Percentiles rank a stretch among this genome's conserved stretches.
Evolutionary conservation across 1,140 invertebrate species (phyloP).

Genomic region (Bombus pyrosoma): DNA sequence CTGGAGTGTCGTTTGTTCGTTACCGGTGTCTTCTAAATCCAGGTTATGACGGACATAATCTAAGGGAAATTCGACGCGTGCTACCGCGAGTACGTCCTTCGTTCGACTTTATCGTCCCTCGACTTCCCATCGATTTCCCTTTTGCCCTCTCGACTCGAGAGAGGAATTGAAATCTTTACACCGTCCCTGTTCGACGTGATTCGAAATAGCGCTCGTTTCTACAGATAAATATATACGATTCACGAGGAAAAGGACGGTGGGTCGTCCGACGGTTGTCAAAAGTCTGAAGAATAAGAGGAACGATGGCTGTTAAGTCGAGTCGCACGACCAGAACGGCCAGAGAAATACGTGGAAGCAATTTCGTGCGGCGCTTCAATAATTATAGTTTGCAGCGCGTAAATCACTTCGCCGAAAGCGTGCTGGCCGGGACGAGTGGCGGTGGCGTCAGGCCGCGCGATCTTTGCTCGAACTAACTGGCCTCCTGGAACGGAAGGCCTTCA

Average conservation of each 20-base stretch:
- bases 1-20: conserved; percentile 60
- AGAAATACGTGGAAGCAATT: conserved; percentile 64
- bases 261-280: background rate
- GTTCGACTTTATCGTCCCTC: conserved; percentile 12
- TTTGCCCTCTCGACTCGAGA: background rate
- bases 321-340: background rate
- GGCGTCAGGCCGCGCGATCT: conserved; percentile 39
- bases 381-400: conserved; percentile 69
- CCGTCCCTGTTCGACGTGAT: background rate
- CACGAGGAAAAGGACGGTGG: background rate
- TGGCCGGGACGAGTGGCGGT: background rate
- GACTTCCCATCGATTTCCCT: too few relatives aligned
- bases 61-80: conserved; percentile 51
- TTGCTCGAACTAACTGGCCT: conserved; percentile 65
- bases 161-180: conserved; percentile 30
- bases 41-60: conserved; percentile 57
- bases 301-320: background rate
- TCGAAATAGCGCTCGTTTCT: background rate
- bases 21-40: conserved; percentile 58
- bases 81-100: background rate
- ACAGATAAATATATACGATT: background rate
- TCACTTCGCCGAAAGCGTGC: conserved; percentile 72
- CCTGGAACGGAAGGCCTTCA: conserved; percentile 69
- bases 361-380: conserved; percentile 70
- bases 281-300: background rate